Percentiles rank a stretch among this genome's conserved stretches.
Evolutionary conservation across 2,113 vertebrate species (phyloP).

Genomic region (Myotis davidii): DNA sequence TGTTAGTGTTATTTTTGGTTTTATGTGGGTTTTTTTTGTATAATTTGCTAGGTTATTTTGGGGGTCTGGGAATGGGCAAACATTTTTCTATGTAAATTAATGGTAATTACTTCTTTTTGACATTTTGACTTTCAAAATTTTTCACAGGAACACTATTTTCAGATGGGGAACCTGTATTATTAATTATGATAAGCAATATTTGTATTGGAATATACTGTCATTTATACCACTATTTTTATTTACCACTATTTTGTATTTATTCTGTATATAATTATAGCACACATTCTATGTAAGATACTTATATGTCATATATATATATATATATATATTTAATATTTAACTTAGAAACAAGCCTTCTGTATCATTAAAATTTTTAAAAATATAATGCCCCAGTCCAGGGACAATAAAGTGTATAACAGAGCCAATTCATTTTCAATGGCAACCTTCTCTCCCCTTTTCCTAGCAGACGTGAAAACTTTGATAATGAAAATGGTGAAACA

Average conservation of each 20-base stretch:
- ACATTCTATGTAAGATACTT: neutral
- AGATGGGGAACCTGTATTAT: neutral
- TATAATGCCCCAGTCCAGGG: neutral
- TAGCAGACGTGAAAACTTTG: conserved; percentile 62
- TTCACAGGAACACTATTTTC: neutral
- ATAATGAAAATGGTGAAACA: conserved; percentile 66
- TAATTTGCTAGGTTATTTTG: neutral
- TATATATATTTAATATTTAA: conserved; percentile 8
- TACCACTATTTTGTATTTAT: neutral
- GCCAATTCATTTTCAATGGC: neutral
- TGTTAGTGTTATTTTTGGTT: neutral
- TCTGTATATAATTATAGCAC: neutral
- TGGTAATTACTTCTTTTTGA: neutral
- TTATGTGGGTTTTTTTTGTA: neutral
- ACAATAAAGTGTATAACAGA: neutral
- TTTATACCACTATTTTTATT: neutral
- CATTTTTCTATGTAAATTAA: neutral
- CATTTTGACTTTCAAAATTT: neutral
- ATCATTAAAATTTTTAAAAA: conserved; percentile 5
- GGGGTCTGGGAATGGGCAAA: neutral
- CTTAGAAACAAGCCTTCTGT: neutral
- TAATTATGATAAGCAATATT: neutral
- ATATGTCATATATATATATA: neutral
- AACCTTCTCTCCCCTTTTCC: conserved; percentile 7
- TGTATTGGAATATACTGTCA: neutral